These are phyloP conservation scores for Halocynthia aurantium DNA, from an alignment of 23 tunicate genomes.

Conservation along the genomic window DNA sequence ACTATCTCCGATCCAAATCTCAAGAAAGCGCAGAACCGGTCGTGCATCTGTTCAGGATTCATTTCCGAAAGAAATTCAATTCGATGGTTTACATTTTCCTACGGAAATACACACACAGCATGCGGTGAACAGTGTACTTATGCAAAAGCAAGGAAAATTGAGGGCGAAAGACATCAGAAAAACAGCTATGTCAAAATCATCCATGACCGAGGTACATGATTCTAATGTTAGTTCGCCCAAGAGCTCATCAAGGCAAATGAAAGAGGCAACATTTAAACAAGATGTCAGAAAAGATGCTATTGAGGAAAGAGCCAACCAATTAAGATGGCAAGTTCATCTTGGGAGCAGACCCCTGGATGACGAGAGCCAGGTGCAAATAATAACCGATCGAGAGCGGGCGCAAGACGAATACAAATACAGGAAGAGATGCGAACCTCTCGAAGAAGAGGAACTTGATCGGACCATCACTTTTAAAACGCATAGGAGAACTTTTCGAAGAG, in stretches of 20 bases:
- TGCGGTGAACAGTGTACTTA: conserved; percentile 77
- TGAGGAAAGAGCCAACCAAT: conserved; percentile 82
- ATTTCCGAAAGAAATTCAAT: conserved; percentile 21
- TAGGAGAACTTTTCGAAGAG: conserved; percentile 21
- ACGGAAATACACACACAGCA: conserved; percentile 57
- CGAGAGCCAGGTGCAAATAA: conserved; percentile 11
- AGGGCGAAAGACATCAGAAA: conserved; percentile 56
- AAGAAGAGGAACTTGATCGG: conserved; percentile 37
- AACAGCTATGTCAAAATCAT: conserved; percentile 8
- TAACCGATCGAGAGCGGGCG: conserved; percentile 39
- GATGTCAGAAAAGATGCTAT: conserved; percentile 56
- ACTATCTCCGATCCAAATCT: conserved; percentile 54
- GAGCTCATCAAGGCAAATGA: conserved; percentile 49
- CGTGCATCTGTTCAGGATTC: neutral
- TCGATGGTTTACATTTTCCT: conserved; percentile 53
- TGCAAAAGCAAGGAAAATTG: conserved; percentile 72
- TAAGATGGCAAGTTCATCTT: conserved; percentile 85
- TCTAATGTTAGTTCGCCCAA: conserved; percentile 1
- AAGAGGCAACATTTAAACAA: conserved; percentile 81
- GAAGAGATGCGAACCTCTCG: conserved; percentile 34
- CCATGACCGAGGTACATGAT: neutral
- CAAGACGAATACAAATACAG: conserved; percentile 34
- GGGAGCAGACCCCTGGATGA: conserved; percentile 50
- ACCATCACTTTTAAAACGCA: neutral
- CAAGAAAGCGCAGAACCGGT: conserved; percentile 33